Evolutionary conservation across 2,888 invertebrate species (phyloP), one percentile per base, ranked within the genome.

Genomic region (Apotomis turbidana): DNA sequence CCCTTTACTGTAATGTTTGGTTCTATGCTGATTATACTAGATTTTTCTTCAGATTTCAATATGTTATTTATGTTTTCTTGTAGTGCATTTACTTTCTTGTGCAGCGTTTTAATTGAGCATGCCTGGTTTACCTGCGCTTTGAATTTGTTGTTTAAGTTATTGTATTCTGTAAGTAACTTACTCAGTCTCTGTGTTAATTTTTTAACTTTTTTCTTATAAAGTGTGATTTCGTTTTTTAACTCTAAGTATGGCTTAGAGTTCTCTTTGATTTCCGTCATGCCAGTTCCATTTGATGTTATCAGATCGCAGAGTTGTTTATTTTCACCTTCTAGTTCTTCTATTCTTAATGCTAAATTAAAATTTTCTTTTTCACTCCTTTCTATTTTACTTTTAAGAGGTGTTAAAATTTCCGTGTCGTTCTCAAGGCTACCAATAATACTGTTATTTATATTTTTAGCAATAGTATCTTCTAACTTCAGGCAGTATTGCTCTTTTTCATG

Each of bases 321-420:
- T 44, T 59, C 59, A 13, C 13, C 41, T 41, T 59, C 44, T 8
- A 44, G 44, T 13, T 44, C 59, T 13, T 44, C 59, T n/a, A 59
- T 44, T 44, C 59, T 59, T 8, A 59, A 5, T 13, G 59, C 59
- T 59, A 59, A 41, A 36, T n/a, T 59, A 3, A 59, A 44, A 44
- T 59, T 59, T 41, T 59, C 59, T 12, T 59, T 44, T 44, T 59
- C 59, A n/a, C 12, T 5, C 5, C 44, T 41, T n/a, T 59, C 44
- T 44, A 59, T 59, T 44, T 59, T 59, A 13, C 13, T 59, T 59
- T 59, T 59, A 3, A 59, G 44, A 13, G 59, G 59, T 13, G 59
- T 59, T 59, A 59, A 44, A 44, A 59, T 59, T 15, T 59, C 59
- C 10, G 8, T n/a, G 5, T 59, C 59, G 5, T 44, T 41, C 3